Conservation (phyloP, 2,113 vertebrate species). For the Plecotus auritus region DNA sequence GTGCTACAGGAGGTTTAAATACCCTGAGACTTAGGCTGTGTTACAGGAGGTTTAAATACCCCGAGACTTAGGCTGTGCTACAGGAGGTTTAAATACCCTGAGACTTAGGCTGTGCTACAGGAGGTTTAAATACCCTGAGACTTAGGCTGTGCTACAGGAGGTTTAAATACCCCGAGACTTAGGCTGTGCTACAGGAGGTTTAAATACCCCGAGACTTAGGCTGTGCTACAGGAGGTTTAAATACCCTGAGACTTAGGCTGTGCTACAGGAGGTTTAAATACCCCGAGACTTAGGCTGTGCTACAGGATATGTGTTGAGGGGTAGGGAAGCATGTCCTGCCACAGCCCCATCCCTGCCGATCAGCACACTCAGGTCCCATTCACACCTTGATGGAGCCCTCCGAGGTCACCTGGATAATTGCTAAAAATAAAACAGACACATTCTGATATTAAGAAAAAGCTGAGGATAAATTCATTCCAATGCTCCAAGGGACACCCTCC, state of each 20-base stretch:
- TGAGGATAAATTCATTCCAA: slow-evolving; percentile 56
- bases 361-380: slow-evolving; percentile 51
- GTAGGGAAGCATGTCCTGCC: background rate
- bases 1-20: no score
- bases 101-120: background rate
- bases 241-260: no score
- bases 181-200: no score
- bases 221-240: no score
- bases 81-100: no score
- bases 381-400: slow-evolving; percentile 41
- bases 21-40: slow-evolving; percentile 14
- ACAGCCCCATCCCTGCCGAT: slow-evolving; percentile 16
- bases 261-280: slow-evolving; percentile 40
- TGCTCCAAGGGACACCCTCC: slow-evolving; percentile 54
- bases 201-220: no score
- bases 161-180: slow-evolving; percentile 14
- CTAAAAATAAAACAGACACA: slow-evolving; percentile 66
- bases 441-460: slow-evolving; percentile 65
- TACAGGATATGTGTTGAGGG: background rate
- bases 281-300: background rate
- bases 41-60: no score
- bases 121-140: no score
- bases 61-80: slow-evolving; percentile 5
- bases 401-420: slow-evolving; percentile 57
- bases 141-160: slow-evolving; percentile 22